Conservation (phyloP, 2,888 invertebrate genomes). For the Rhopalosiphum nymphaeae region DNA sequence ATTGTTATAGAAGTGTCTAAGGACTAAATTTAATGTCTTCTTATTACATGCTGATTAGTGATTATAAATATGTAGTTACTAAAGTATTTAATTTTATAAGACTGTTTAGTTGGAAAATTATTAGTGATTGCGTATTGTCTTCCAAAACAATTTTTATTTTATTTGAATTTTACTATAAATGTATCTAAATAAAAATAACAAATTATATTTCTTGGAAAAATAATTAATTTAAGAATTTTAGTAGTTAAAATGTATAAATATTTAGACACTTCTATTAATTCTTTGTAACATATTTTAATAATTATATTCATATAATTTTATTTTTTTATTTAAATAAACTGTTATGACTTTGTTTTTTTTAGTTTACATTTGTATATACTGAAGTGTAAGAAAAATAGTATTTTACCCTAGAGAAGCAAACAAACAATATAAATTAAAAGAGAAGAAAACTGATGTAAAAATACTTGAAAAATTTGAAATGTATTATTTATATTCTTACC, state of each 20-base stretch:
- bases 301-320: neutral
- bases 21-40: neutral
- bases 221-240: neutral
- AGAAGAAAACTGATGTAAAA: neutral
- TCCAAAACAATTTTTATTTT: neutral
- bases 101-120: neutral
- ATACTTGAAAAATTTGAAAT: neutral
- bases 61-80: neutral
- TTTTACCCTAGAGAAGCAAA: slow-evolving; percentile 8
- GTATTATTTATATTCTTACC: neutral
- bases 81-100: neutral
- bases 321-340: neutral
- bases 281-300: neutral
- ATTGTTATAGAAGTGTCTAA: neutral
- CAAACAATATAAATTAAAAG: neutral
- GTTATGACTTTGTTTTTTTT: slow-evolving; percentile 24
- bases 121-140: neutral
- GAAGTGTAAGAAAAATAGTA: slow-evolving; percentile 27
- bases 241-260: neutral
- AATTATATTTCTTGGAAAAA: slow-evolving; percentile 14
- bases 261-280: neutral
- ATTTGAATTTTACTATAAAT: neutral
- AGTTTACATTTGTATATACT: slow-evolving; percentile 45
- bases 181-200: neutral
- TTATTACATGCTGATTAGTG: neutral